Base-by-base conservation (phyloP, 2,797 vertebrate genomes). In the Botia almorhae region DNA sequence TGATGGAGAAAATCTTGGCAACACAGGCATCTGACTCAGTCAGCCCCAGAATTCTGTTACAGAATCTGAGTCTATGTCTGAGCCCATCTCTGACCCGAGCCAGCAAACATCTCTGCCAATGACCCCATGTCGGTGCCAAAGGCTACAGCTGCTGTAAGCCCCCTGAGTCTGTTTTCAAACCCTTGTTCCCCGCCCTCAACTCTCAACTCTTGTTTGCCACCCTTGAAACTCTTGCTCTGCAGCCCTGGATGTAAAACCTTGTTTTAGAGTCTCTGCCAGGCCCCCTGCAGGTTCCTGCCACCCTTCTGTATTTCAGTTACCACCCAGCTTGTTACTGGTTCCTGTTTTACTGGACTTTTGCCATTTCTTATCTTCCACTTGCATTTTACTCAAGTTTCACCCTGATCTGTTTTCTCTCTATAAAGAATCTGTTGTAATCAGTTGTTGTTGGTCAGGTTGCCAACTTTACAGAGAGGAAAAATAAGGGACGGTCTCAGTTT, bases 111-210 rank as follows among this genome's bases (percentile, higher is more conserved):
- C 16, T 63, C 26, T 63, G 60, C 60, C 60, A 63, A 63, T 63
- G 60, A 63, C 26, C 60, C 14, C 60, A 1, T 29, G 26, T 33
- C 6, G 0, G 2, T 17, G 26, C 60, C 60, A 63, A 63, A 63
- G 60, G 26, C 60, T 33, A 63, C 60, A 63, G 60, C 60, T 63
- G 60, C 60, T 63, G 26, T 63, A 14, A 63, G 26, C 60, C 60
- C 60, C 60, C 12, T 63, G 60, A 63, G 26, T 63, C 26, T 16
- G 4, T 13, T 58, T 19, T 26, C 0, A 26, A 60, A 23, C 58
- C 21, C 26, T 17, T 63, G 26, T 33, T 63, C 26, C 13, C 26
- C 13, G 4, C 60, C 14, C 14, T 63, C 21, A 60, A 60, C 11
- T 26, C 23, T 60, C 2, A 60, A 58, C 55, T 12, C 7, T 21